phyloP scores from a whole-genome alignment of 2,113 vertebrate genomes.

The Burhinus bistriatus region DNA sequence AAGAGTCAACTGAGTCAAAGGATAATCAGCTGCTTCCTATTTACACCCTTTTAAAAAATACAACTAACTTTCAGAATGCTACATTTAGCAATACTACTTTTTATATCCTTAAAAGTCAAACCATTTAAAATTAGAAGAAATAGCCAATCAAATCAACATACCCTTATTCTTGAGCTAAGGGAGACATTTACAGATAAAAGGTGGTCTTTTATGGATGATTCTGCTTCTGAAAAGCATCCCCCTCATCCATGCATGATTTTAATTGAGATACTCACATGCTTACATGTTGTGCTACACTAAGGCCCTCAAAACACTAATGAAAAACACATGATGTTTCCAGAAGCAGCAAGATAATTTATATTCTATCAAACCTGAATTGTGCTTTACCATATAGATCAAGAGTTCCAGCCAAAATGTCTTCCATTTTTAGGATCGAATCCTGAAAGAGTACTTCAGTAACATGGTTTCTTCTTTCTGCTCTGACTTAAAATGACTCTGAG shows the following conservation, averaged over 20 bases:
- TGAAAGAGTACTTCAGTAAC: background rate
- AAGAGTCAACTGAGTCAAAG: slow-evolving; percentile 44
- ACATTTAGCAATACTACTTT: background rate
- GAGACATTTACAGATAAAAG: background rate
- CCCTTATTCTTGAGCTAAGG: background rate
- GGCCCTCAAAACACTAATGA: background rate
- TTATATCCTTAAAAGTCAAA: background rate
- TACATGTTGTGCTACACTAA: background rate
- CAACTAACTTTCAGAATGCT: background rate
- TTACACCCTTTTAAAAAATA: background rate
- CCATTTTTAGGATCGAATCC: background rate
- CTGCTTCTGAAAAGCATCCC: background rate
- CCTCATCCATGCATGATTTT: background rate
- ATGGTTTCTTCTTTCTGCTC: background rate
- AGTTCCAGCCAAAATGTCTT: background rate
- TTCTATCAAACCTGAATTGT: background rate
- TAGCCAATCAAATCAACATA: background rate
- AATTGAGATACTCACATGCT: background rate
- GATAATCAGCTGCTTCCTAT: slow-evolving; percentile 21
- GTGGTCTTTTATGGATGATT: background rate
- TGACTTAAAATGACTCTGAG: background rate
- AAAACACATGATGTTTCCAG: background rate
- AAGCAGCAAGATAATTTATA: background rate
- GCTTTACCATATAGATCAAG: background rate
- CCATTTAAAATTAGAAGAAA: background rate